Evolutionary conservation across 1,140 invertebrate genomes (phyloP), one percentile per base, ranked within the genome.

Genomic region (Drosophila nigromelanica): DNA sequence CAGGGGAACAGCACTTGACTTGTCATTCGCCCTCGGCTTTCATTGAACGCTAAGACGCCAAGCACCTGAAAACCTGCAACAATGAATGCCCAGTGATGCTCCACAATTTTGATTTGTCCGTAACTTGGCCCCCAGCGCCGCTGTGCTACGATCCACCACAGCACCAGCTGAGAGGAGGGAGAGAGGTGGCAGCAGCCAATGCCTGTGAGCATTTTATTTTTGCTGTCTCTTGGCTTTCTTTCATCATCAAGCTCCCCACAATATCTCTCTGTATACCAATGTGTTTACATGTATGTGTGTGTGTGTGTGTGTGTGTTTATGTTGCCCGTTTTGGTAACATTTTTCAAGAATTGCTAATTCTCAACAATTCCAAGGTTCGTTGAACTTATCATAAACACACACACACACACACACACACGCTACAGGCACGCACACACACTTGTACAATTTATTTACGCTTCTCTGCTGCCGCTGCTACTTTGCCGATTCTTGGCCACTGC

Each of bases 311-410:
- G 48, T 74, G 24, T 70, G 73, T 81, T 56, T 75, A 76, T 82
- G 82, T 76, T 89, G 72, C 82, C 83, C 79, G 83, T 83, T 87
- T 87, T 87, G 83, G 82, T 87, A 87, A 86, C 83, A 89, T 89
- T 89, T 86, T 87, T 87, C 82, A 89, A 87, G 82, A 87, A 87
- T 87, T 87, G 82, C 82, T 87, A 87, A 87, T 87, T 87, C 82
- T 89, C 83, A 82, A 87, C 82, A 87, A 89, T 87, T 87, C 83
- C 81, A 64, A 61, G 79, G 82, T 87, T 87, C 82, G 73, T 79
- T 87, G 82, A 87, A 89, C 82, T 83, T 73, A 89, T 89, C 83
- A 89, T 83, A 83, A 78, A 87, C 56, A 82, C 63, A 80, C 66
- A 58, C 45, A 68, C 45, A 68, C 51, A 59, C 56, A 35, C 68